Percentiles rank a stretch among this genome's conserved stretches.
phyloP scores from a whole-genome alignment of 2,113 vertebrate species.

The Camelus bactrianus region DNA sequence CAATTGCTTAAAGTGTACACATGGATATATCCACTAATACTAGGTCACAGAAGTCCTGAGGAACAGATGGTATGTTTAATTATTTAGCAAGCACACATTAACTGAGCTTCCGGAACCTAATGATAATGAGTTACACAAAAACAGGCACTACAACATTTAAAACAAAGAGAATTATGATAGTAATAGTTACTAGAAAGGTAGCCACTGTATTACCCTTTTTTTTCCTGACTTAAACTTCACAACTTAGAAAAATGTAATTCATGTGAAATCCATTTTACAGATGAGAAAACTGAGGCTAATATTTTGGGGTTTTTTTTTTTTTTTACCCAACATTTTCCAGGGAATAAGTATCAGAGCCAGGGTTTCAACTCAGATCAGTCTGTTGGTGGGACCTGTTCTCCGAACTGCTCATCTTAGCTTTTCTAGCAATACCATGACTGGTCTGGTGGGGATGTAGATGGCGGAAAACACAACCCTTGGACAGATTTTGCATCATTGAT shows the following conservation, averaged over 20 bases:
- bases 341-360: not conserved
- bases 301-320: too few relatives aligned
- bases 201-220: too few relatives aligned
- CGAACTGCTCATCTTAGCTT: not conserved
- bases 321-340: not conserved
- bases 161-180: not conserved
- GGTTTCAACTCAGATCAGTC: not conserved
- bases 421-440: fast-evolving
- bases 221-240: not conserved
- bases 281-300: not conserved
- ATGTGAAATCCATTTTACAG: not conserved
- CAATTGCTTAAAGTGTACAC: not conserved
- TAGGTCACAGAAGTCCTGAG: not conserved
- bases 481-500: not conserved
- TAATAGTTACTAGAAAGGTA: not conserved
- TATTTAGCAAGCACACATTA: not conserved
- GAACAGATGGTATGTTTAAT: not conserved
- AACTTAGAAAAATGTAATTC: not conserved
- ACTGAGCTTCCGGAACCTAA: not conserved
- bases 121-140: not conserved
- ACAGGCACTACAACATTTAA: not conserved
- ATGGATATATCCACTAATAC: not conserved
- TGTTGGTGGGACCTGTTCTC: not conserved
- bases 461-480: not conserved
- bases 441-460: fast-evolving